phyloP scores from a whole-genome alignment of 2,888 invertebrate genomes.

The Oxyscelio sp. region DNA sequence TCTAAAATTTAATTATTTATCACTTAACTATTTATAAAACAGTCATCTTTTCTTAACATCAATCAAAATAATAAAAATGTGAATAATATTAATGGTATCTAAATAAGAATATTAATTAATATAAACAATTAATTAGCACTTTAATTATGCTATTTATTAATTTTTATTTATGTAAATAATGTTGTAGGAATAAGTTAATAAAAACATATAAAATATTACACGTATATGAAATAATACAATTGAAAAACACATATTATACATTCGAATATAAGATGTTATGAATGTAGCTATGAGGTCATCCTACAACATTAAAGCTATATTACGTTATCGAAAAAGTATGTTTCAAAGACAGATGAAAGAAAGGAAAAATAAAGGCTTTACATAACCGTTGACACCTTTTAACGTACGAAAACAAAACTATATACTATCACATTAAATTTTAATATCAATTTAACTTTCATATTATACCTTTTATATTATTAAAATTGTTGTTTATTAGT shows the following conservation, averaged over 20 bases:
- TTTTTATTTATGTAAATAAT: too few species aligned
- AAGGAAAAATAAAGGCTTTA: slow-evolving; percentile 3
- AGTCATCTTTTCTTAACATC: neutral
- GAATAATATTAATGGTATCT: too few species aligned
- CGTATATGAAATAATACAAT: too few species aligned
- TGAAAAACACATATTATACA: neutral
- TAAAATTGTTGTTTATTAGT: too few species aligned
- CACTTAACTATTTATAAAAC: too few species aligned
- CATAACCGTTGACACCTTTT: neutral
- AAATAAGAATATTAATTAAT: too few species aligned
- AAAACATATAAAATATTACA: too few species aligned
- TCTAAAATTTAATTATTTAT: too few species aligned
- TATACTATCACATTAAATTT: neutral
- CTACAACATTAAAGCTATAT: slow-evolving; percentile 4
- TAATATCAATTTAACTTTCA: slow-evolving; percentile 12
- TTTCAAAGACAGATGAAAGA: slow-evolving; percentile 8
- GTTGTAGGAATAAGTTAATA: too few species aligned
- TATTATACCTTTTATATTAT: too few species aligned
- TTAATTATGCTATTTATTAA: too few species aligned
- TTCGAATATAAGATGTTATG: slow-evolving; percentile 1
- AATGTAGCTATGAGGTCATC: slow-evolving; percentile 14
- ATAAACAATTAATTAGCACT: too few species aligned
- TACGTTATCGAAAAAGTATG: slow-evolving; percentile 36
- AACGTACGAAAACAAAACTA: neutral
- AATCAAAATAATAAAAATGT: slow-evolving; percentile 5